Percentiles rank a stretch among this genome's conserved stretches.
phyloP scores from a whole-genome alignment of 2,888 invertebrate genomes.

The Cataglyphis altisquamis region DNA sequence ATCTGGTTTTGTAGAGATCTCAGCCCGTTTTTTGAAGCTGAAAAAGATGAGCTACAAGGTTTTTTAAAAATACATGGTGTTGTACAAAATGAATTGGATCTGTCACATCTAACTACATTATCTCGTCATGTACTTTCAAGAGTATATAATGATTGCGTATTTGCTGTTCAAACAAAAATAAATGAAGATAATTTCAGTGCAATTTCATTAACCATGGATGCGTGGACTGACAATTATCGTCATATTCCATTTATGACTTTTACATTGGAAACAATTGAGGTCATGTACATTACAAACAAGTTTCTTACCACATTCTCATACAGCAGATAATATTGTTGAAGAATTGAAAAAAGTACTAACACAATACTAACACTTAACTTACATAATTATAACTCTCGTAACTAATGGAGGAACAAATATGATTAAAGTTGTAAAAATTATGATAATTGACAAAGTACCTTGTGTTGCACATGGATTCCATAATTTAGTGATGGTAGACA shows the following conservation, averaged over 20 bases:
- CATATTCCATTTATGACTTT: constrained; percentile 29
- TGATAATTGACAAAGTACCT: constrained; percentile 16
- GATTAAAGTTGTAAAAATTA: constrained; percentile 19
- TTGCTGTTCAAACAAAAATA: constrained; percentile 22
- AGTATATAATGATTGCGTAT: neutral
- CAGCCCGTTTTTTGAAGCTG: neutral
- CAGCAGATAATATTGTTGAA: constrained; percentile 27
- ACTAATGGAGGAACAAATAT: constrained; percentile 21
- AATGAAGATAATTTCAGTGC: constrained; percentile 27
- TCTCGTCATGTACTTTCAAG: constrained; percentile 9
- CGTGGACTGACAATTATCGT: constrained; percentile 25
- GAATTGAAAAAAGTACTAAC: constrained; percentile 23
- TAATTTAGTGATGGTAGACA: constrained; percentile 18
- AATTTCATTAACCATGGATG: constrained; percentile 13
- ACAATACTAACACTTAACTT: neutral
- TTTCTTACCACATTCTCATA: constrained; percentile 11
- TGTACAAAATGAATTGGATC: constrained; percentile 1
- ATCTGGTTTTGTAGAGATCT: constrained; percentile 27
- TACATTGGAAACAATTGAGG: constrained; percentile 22
- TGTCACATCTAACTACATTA: constrained; percentile 17
- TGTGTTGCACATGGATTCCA: constrained; percentile 16
- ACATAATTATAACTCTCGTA: constrained; percentile 15
- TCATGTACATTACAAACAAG: constrained; percentile 24
- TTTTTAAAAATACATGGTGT: constrained; percentile 18
- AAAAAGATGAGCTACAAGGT: constrained; percentile 16